Base-by-base conservation (phyloP, 2,113 vertebrate genomes). In the Cyprinus carpio region DNA sequence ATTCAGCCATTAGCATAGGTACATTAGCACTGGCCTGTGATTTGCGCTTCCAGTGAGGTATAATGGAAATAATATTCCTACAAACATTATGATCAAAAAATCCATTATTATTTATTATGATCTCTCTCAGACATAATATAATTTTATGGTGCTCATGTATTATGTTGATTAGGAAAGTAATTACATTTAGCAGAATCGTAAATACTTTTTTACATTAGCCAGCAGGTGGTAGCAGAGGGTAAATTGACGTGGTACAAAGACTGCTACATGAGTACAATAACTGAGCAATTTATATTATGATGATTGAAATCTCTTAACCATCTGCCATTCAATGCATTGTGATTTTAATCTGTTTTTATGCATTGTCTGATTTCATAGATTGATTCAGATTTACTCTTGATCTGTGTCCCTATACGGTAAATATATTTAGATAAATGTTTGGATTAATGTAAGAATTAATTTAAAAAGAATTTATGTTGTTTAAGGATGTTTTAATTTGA, bases 191-290 rank as follows among this genome's bases (percentile, higher is more conserved):
- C n/a, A 20, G 27, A 29, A 43, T n/a, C 2, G 12, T 15, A 51
- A 81, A n/a, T 72, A 71, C 51, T 56, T 54, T 54, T 62, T 74
- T 16, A 51, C 16, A 31, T 72, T 65, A 64, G 51, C 83, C 90
- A 91, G 74, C 6, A 84, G 89, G 85, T 85, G 90, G 87, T 87
- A 91, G 87, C 64, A 91, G 74, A 79, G 58, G 37, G 23, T 86
- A 87, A 87, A 67, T 69, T 60, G 13, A 80, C 20, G 4, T 81
- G 4, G 3, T 6, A 6, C 65, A 46, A 40, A 40, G 54, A 25
- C n/a, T 27, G 67, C 9, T 23, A 15, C n/a, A 58, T 1, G 5
- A 56, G 29, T 56, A 58, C 10, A 34, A 25, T 15, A 77, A 20
- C 46, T 31, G 29, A 79, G 60, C 20, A 46, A 81, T 13, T 80